A percentile compares a stretch with the other conserved stretches of the same genome.
Conservation (phyloP, 2,888 invertebrate genomes). For the Melieria picta region DNA sequence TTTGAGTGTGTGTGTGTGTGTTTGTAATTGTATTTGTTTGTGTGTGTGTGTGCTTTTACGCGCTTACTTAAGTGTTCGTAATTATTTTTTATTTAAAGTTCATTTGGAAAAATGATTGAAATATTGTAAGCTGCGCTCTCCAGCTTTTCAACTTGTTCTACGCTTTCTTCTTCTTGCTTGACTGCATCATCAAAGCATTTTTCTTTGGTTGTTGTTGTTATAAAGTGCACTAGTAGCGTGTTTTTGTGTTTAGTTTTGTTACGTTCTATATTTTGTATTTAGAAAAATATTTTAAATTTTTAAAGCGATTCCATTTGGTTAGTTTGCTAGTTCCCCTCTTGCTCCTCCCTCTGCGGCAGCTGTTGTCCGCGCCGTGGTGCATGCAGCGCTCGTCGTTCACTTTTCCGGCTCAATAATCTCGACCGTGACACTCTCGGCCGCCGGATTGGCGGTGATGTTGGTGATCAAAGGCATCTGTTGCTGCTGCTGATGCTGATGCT, state of each 20-base stretch:
- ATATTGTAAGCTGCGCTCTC: too few species aligned
- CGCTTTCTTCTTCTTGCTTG: too few species aligned
- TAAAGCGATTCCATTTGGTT: constrained; percentile 31
- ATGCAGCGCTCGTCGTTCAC: constrained; percentile 54
- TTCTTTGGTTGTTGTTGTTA: too few species aligned
- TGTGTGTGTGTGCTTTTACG: constrained; percentile 15
- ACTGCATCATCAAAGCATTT: too few species aligned
- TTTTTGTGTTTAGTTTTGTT: constrained; percentile 2
- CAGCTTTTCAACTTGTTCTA: too few species aligned
- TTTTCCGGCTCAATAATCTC: constrained; percentile 78
- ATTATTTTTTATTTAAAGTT: background rate
- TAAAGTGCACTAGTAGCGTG: too few species aligned
- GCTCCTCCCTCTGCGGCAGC: background rate
- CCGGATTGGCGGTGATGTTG: constrained; percentile 66
- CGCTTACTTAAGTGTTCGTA: constrained; percentile 33
- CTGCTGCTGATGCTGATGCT: constrained; percentile 46
- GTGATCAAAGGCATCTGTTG: constrained; percentile 60
- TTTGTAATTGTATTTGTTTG: constrained; percentile 2
- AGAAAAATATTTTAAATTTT: constrained; percentile 24
- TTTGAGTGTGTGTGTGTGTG: constrained; percentile 1
- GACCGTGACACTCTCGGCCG: constrained; percentile 76
- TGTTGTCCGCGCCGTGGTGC: background rate
- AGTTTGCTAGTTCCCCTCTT: background rate
- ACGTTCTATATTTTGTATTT: constrained; percentile 24
- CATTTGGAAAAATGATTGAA: too few species aligned